These are phyloP conservation scores for Falcaria lacertinaria DNA, from an alignment of 2,888 invertebrate species.

Conservation along the genomic window DNA sequence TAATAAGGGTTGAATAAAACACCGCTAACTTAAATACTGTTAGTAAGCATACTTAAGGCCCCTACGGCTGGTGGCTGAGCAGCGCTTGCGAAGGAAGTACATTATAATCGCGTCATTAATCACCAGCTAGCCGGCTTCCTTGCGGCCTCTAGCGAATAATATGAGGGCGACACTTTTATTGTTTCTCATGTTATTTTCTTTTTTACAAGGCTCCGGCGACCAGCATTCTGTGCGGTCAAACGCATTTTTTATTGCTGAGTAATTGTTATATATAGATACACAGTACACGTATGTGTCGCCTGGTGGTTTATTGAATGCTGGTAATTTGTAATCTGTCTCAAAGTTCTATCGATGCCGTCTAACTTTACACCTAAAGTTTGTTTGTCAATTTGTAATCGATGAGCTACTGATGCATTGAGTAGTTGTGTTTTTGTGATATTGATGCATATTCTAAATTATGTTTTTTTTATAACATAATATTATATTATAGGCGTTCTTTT, in stretches of 20 bases:
- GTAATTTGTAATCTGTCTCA: neutral
- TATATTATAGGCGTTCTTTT: no score
- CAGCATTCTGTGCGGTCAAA: conserved; percentile 16
- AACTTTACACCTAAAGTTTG: no score
- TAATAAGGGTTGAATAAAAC: no score
- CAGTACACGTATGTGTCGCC: neutral
- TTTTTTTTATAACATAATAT: no score
- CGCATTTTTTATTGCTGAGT: conserved; percentile 13
- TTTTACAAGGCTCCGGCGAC: conserved; percentile 12
- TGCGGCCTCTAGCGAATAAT: conserved; percentile 24
- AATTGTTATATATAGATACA: neutral
- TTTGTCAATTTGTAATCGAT: no score
- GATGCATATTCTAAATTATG: no score
- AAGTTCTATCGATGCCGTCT: neutral
- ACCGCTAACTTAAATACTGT: neutral
- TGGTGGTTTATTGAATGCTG: neutral
- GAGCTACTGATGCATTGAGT: no score
- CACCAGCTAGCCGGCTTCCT: conserved; percentile 51
- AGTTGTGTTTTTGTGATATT: no score
- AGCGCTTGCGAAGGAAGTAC: conserved; percentile 51
- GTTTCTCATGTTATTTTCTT: conserved; percentile 45
- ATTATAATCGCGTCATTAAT: conserved; percentile 54
- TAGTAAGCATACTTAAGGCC: neutral
- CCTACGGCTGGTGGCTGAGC: no score
- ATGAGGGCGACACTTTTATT: conserved; percentile 55